These are phyloP conservation scores for Agrotis exclamationis DNA, from an alignment of 2,888 invertebrate genomes.

Conservation along the genomic window DNA sequence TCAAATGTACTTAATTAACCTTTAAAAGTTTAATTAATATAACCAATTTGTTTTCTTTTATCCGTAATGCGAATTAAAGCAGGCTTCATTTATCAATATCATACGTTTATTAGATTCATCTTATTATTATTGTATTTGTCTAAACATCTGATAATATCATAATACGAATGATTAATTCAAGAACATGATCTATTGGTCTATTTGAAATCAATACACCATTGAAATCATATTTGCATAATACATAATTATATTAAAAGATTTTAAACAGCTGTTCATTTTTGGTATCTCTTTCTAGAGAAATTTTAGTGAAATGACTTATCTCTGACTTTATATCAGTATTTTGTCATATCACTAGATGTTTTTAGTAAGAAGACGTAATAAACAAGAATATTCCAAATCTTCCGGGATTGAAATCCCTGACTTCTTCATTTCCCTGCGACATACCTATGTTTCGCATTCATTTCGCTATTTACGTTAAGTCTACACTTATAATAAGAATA, in stretches of 20 bases:
- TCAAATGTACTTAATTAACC: constrained; percentile 22
- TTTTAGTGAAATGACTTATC: too few relatives aligned
- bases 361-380: too few relatives aligned
- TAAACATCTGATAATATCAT: constrained; percentile 31
- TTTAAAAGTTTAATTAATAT: constrained; percentile 24
- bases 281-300: background rate
- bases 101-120: constrained; percentile 8
- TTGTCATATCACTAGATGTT: too few relatives aligned
- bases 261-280: background rate
- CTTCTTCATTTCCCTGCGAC: too few relatives aligned
- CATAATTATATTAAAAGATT: too few relatives aligned
- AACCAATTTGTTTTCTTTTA: constrained; percentile 21
- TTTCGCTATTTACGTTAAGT: too few relatives aligned
- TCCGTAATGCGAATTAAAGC: constrained; percentile 1
- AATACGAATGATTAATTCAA: constrained; percentile 23
- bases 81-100: constrained; percentile 35
- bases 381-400: too few relatives aligned
- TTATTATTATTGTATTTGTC: constrained; percentile 31
- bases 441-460: too few relatives aligned
- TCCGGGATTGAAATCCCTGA: too few relatives aligned
- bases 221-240: background rate
- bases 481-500: too few relatives aligned
- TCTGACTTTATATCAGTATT: too few relatives aligned
- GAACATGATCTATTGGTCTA: constrained; percentile 10
- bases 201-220: constrained; percentile 15